Conservation (phyloP, 2,797 vertebrate species). For the Falco novaeseelandiae region DNA sequence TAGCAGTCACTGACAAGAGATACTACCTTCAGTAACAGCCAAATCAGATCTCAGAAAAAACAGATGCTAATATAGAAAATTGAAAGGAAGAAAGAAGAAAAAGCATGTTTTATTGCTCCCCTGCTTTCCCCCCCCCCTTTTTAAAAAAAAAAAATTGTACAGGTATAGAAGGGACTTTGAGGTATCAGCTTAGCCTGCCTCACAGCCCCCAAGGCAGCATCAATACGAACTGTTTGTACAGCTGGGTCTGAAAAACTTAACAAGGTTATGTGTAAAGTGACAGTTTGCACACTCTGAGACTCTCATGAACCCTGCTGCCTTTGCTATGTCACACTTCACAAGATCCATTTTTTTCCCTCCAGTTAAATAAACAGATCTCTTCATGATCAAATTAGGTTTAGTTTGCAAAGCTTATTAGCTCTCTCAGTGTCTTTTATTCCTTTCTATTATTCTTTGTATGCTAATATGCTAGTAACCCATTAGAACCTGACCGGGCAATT, state of each 20-base stretch:
- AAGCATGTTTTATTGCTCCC: background rate
- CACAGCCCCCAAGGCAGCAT: background rate
- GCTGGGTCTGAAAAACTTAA: background rate
- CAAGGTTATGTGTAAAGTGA: background rate
- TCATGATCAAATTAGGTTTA: background rate
- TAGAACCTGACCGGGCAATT: background rate
- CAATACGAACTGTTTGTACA: background rate
- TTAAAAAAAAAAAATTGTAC: background rate
- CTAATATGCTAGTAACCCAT: background rate
- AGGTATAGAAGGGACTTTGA: background rate
- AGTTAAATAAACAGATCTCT: background rate
- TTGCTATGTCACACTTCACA: background rate
- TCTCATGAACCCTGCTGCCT: background rate
- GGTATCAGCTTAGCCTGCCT: background rate
- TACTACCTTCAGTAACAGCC: background rate
- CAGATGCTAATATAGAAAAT: background rate
- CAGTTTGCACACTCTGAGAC: background rate
- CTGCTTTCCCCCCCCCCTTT: accelerated
- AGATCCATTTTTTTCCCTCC: background rate
- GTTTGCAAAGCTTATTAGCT: background rate
- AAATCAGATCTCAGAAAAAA: background rate
- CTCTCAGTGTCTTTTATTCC: background rate
- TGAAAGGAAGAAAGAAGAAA: background rate
- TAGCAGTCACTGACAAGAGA: background rate
- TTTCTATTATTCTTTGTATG: background rate